Conservation (phyloP, 2,888 invertebrate genomes). For the Notodonta dromedarius region DNA sequence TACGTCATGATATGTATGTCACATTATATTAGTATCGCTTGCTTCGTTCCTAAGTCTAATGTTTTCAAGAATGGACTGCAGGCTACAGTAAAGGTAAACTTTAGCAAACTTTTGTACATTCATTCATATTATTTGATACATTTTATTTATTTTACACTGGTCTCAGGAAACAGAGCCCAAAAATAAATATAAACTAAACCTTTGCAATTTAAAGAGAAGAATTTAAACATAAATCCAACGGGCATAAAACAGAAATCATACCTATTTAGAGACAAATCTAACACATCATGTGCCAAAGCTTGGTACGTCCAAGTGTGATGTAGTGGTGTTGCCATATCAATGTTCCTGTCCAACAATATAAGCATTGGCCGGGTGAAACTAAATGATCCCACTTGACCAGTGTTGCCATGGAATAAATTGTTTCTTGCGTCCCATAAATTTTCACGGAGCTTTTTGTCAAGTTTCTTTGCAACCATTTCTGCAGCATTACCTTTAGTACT, state of each 20-base stretch:
- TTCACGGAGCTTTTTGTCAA: slow-evolving; percentile 98
- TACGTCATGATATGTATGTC: too few species aligned
- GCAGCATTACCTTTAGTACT: slow-evolving; percentile 98
- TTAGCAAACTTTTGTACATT: too few species aligned
- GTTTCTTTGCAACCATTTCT: slow-evolving; percentile 98
- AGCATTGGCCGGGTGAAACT: slow-evolving; percentile 97
- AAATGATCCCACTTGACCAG: slow-evolving; percentile 89
- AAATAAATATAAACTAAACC: too few species aligned
- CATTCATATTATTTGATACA: too few species aligned
- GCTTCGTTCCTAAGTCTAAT: too few species aligned
- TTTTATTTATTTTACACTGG: too few species aligned
- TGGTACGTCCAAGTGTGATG: slow-evolving; percentile 99
- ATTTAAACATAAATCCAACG: too few species aligned
- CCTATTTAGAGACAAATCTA: slow-evolving; percentile 96
- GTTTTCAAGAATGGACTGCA: too few species aligned
- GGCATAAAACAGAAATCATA: slow-evolving; percentile 33
- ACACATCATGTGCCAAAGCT: slow-evolving; percentile 97
- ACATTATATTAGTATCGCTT: too few species aligned
- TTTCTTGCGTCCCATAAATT: slow-evolving; percentile 98
- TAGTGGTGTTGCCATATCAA: slow-evolving; percentile 98
- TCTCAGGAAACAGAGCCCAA: too few species aligned
- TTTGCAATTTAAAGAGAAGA: too few species aligned
- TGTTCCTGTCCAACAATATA: slow-evolving; percentile 95
- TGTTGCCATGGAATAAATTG: slow-evolving; percentile 96
- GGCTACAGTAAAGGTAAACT: too few species aligned